Evolutionary conservation across 2,113 vertebrate genomes (phyloP), one percentile per base, ranked within the genome.

Genomic region (Actinemys pallida): DNA sequence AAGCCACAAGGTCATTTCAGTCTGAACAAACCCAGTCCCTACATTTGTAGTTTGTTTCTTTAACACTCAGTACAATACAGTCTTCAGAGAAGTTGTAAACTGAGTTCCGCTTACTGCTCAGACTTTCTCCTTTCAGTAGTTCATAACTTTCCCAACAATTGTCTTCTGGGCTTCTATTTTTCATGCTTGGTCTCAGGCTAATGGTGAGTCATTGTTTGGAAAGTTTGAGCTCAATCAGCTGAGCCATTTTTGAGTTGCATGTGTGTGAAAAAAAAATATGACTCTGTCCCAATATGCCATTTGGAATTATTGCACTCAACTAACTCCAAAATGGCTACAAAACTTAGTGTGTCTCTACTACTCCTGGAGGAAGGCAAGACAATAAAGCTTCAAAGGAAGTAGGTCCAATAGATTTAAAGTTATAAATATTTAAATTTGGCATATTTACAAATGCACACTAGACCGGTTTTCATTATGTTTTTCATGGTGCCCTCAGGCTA

Each of bases 341-440:
- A 83, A 90, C 0, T 89, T 91, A 91, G 59, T 1, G 2, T 84
- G 57, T 10, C 11, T 42, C 0, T 88, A 78, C 88, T 22, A 88
- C 59, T 84, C 53, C 53, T 54, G 49, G 95, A 54, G 42, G 94
- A 92, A 86, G 9, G 80, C 84, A 16, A 83, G 62, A 87, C 35
- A 89, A 5, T 0, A 45, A 83, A 92, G 10, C 17, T 25, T 86
- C 50, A 87, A 88, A 94, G 91, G 20, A 87, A 96, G 89, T 4
- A 81, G 90, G 75, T 47, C 42, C 42, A 47, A 47, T 25, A 78
- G 24, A 86, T 84, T 84, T 92, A 57, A 83, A 91, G 78, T 81
- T 88, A 84, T 84, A 53, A 85, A 91, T 93, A 94, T 92, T 97
- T 95, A 90, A 95, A 90, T 96, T 7, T 84, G 24, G 1, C 42